Percentiles rank a stretch among this genome's conserved stretches.
These are phyloP conservation scores for Lutraria lutraria DNA, from an alignment of 2,888 invertebrate species.

Conservation along the genomic window DNA sequence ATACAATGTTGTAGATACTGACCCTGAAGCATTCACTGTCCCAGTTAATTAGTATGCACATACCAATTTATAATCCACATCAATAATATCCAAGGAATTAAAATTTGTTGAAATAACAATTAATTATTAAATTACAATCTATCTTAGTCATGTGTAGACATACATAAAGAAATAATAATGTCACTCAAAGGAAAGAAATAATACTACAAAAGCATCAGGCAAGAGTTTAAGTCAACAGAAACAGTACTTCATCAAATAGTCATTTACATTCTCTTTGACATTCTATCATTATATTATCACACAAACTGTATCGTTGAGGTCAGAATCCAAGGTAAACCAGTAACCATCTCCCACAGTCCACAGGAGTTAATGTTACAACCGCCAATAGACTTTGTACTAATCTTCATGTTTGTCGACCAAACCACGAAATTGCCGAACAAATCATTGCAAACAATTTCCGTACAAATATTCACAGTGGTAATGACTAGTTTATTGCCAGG, in stretches of 20 bases:
- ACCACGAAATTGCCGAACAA: slow-evolving; percentile 23
- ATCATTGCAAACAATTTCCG: slow-evolving; percentile 9
- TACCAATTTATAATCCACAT: not conserved
- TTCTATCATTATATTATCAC: slow-evolving; percentile 13
- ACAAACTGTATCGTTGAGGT: not conserved
- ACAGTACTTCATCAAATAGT: not conserved
- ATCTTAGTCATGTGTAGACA: not conserved
- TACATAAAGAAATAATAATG: not conserved
- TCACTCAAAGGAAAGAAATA: slow-evolving; percentile 7
- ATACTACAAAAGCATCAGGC: slow-evolving; percentile 1
- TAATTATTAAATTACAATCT: not conserved
- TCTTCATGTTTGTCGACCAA: slow-evolving; percentile 23
- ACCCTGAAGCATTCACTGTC: not conserved
- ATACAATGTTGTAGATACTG: no score
- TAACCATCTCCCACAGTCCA: slow-evolving; percentile 11
- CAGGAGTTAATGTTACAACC: slow-evolving; percentile 5
- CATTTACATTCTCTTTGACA: slow-evolving; percentile 6
- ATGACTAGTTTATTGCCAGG: slow-evolving; percentile 20
- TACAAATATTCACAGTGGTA: slow-evolving; percentile 17
- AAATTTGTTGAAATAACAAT: slow-evolving; percentile 1
- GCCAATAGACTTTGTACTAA: slow-evolving; percentile 19
- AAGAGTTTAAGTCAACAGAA: slow-evolving; percentile 8
- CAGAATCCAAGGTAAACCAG: slow-evolving; percentile 11
- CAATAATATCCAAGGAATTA: not conserved
- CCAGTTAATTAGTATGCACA: not conserved